A percentile compares a stretch with the other conserved stretches of the same genome.
phyloP scores from a whole-genome alignment of 2,113 vertebrate species.

The Lophotis ruficrista region DNA sequence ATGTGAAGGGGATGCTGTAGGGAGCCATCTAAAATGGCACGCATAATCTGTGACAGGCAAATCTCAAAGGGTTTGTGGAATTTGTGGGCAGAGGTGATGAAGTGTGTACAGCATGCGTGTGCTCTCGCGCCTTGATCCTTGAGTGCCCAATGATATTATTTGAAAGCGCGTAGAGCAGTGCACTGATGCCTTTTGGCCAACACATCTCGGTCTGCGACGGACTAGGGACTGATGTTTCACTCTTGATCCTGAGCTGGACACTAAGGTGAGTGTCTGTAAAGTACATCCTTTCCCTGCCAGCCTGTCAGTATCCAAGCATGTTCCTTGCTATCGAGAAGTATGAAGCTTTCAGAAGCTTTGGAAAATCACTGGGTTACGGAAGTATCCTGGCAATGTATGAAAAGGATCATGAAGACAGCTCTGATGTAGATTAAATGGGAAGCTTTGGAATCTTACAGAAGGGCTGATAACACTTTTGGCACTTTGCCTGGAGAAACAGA shows the following conservation, averaged over 20 bases:
- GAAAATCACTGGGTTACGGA: not conserved
- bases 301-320: not conserved
- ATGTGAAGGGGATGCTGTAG: not conserved
- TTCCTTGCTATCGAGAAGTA: not conserved
- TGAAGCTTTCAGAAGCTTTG: not conserved
- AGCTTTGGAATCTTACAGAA: not conserved
- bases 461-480: not conserved
- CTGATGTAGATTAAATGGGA: not conserved
- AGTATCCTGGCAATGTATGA: not conserved
- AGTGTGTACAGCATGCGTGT: rapidly evolving
- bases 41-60: not conserved
- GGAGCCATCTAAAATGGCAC: not conserved
- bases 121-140: not conserved
- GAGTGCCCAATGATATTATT: not conserved
- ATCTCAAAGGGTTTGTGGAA: not conserved
- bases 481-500: not conserved
- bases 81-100: not conserved
- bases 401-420: not conserved
- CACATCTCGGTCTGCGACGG: not conserved
- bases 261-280: not conserved
- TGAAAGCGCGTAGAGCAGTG: not conserved
- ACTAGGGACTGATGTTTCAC: not conserved
- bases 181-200: not conserved
- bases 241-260: not conserved
- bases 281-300: not conserved